Percentiles rank a stretch among this genome's conserved stretches.
These are phyloP conservation scores for Bombylius discolor DNA, from an alignment of 2,888 invertebrate species.

Conservation along the genomic window DNA sequence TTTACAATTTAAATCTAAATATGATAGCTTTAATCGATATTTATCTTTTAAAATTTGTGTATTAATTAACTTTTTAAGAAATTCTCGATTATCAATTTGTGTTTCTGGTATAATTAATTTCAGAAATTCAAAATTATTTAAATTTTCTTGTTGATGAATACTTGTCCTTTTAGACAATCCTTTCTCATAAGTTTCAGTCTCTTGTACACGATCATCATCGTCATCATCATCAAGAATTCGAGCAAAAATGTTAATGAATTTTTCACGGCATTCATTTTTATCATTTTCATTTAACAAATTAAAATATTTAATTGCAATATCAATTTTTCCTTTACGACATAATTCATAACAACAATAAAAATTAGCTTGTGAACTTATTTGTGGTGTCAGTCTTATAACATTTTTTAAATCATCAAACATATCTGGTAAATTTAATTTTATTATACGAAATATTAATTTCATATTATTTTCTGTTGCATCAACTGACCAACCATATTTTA, in stretches of 20 bases:
- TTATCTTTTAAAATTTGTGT: slow-evolving; percentile 6
- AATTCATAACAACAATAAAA: slow-evolving; percentile 33
- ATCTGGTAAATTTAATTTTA: slow-evolving; percentile 30
- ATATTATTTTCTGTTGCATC: slow-evolving; percentile 26
- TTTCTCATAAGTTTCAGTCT: not conserved
- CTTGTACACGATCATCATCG: not conserved
- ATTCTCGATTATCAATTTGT: no score
- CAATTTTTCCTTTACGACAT: slow-evolving; percentile 27
- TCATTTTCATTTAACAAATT: slow-evolving; percentile 22
- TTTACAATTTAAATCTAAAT: slow-evolving; percentile 18
- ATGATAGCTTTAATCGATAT: slow-evolving; percentile 20
- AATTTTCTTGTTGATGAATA: not conserved
- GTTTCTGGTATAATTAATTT: slow-evolving; percentile 18
- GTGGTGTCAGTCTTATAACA: slow-evolving; percentile 27
- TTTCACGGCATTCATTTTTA: slow-evolving; percentile 18
- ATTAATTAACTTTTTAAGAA: no score
- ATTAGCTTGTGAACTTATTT: slow-evolving; percentile 25
- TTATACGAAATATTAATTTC: slow-evolving; percentile 30
- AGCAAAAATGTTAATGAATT: slow-evolving; percentile 23
- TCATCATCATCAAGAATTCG: slow-evolving; percentile 10
- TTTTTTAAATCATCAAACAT: slow-evolving; percentile 31
- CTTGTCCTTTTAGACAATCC: slow-evolving; percentile 12
- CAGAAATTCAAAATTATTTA: slow-evolving; percentile 26
- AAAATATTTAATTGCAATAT: slow-evolving; percentile 26
- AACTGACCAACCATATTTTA: slow-evolving; percentile 34